Evolutionary conservation across 2,797 vertebrate species (phyloP).

Genomic region (Alfaro cultratus): DNA sequence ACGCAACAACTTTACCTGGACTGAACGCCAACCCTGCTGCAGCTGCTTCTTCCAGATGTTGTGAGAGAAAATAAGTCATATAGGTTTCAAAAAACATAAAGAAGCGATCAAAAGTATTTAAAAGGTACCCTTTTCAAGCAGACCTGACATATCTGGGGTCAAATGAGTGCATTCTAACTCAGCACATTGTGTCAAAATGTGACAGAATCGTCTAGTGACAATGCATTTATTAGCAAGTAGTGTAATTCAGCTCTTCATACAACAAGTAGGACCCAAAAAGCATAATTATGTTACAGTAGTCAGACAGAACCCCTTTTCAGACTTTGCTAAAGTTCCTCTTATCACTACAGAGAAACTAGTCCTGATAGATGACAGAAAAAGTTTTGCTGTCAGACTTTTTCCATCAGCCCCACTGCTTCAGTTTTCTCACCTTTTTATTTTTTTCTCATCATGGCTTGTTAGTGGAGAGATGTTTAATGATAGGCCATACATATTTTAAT

Average conservation of each 20-base stretch:
- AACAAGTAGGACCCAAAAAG: background rate
- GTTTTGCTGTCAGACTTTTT: background rate
- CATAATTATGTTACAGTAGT: background rate
- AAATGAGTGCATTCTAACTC: background rate
- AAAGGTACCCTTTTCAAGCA: background rate
- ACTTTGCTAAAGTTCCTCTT: background rate
- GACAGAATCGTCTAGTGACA: background rate
- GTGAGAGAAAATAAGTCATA: background rate
- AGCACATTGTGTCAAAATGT: background rate
- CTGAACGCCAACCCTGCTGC: background rate
- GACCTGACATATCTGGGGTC: background rate
- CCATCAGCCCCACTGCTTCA: background rate
- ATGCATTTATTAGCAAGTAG: background rate
- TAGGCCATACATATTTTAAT: background rate
- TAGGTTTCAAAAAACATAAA: background rate
- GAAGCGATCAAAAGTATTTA: background rate
- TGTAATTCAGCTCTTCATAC: background rate
- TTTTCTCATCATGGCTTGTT: background rate
- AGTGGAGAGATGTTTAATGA: background rate
- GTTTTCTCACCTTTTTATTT: background rate
- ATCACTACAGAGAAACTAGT: too few relatives aligned
- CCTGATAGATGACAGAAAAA: background rate
- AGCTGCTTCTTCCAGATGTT: background rate
- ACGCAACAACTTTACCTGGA: background rate
- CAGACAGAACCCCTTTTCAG: background rate